Percentiles rank a stretch among this genome's conserved stretches.
Conservation (phyloP, 2,113 vertebrate species). For the Triplophysa siluroides region DNA sequence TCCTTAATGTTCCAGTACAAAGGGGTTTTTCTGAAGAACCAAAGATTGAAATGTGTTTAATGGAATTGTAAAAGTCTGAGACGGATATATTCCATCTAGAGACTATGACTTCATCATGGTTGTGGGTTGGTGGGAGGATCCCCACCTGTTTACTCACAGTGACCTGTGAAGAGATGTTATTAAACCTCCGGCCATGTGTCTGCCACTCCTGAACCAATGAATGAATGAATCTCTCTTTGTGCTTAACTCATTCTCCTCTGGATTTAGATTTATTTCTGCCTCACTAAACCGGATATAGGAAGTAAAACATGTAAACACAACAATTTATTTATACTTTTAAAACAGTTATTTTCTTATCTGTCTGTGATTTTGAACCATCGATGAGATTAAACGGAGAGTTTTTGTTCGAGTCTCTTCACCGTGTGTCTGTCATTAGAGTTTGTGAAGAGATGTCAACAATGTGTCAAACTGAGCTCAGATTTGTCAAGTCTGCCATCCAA, state of each 20-base stretch:
- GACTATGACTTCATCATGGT: slow-evolving; percentile 5
- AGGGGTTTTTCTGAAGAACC: too few species aligned
- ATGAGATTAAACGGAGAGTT: too few species aligned
- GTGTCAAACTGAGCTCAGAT: too few species aligned
- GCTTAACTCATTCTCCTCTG: neutral
- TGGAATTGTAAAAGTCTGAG: too few species aligned
- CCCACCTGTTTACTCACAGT: slow-evolving; percentile 71
- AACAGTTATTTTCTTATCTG: neutral
- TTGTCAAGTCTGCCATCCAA: too few species aligned
- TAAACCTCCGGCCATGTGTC: slow-evolving; percentile 61
- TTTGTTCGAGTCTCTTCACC: too few species aligned
- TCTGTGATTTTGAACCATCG: too few species aligned
- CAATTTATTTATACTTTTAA: neutral
- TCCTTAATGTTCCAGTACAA: too few species aligned
- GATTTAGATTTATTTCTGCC: neutral
- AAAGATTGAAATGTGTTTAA: too few species aligned
- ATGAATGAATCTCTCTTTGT: slow-evolving; percentile 47
- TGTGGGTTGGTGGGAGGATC: slow-evolving; percentile 42
- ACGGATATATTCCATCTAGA: neutral
- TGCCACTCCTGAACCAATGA: slow-evolving; percentile 39
- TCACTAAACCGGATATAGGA: slow-evolving; percentile 24
- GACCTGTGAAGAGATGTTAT: slow-evolving; percentile 70
- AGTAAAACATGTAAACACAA: neutral
- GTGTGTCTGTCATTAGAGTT: too few species aligned
- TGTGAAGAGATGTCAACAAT: too few species aligned